phyloP scores from a whole-genome alignment of 2,888 invertebrate genomes.

The Nymphalis c-album region DNA sequence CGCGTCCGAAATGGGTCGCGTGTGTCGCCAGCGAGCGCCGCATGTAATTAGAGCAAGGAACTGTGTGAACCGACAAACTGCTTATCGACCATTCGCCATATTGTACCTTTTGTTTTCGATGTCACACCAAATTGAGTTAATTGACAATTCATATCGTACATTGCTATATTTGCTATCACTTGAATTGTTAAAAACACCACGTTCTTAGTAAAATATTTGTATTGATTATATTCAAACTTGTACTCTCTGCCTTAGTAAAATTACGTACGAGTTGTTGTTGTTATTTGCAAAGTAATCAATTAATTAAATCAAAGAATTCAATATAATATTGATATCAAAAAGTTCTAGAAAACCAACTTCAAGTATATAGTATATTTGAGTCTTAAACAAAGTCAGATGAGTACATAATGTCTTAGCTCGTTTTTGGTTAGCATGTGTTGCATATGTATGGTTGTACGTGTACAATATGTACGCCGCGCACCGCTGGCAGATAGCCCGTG shows the following conservation, averaged over 20 bases:
- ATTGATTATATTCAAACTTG: no score
- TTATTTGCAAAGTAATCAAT: no score
- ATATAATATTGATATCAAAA: no score
- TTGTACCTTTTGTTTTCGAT: constrained; percentile 20
- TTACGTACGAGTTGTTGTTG: no score
- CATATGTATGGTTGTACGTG: constrained; percentile 7
- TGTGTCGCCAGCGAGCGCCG: constrained; percentile 46
- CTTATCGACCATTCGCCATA: constrained; percentile 21
- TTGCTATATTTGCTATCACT: constrained; percentile 7
- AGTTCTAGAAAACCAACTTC: no score
- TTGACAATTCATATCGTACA: neutral
- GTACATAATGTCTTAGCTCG: no score
- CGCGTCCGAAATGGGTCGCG: constrained; percentile 52
- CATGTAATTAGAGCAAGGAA: constrained; percentile 61
- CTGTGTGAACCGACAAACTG: constrained; percentile 43
- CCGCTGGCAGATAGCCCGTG: constrained; percentile 23
- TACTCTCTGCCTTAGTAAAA: no score
- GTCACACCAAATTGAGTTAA: constrained; percentile 10
- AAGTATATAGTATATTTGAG: no score
- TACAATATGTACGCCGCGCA: neutral
- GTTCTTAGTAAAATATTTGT: no score
- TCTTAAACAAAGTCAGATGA: no score
- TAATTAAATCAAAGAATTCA: no score
- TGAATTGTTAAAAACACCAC: no score
- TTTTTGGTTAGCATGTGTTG: neutral